Evolutionary conservation across 2,888 invertebrate genomes (phyloP), one percentile per base, ranked within the genome.

Genomic region (Oligia latruncula): DNA sequence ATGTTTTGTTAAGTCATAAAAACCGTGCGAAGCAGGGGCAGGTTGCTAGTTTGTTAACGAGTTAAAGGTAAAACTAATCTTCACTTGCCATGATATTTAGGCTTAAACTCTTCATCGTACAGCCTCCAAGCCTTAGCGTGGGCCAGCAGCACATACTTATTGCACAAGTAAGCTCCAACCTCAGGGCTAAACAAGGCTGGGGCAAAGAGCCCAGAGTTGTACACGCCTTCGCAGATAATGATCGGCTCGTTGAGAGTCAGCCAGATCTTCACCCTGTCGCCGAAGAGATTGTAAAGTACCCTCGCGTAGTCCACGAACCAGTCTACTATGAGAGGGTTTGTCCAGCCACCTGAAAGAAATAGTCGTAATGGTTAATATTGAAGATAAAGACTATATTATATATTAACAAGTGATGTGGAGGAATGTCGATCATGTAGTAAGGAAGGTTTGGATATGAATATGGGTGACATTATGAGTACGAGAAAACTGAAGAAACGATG

Each of bases 231-330:
- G 81, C 97, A 97, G 5, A 96, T 87, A 1, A 94, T 84, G 43
- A 93, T 91, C 0, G 98, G 98, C 89, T 98, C 98, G 91, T 98
- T 98, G 78, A 98, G 97, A 0, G 98, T 98, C 0, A 98, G 96
- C 98, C 98, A 98, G 65, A 95, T 93, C 91, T 97, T 97, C 2
- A 98, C 97, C 35, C 97, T 96, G 88, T 97, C 97, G 0, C 97
- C 98, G 86, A 95, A 98, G 83, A 97, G 94, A 4, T 95, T 94
- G 90, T 96, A 97, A 0, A 97, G 93, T 0, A 98, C 89, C 29
- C 96, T 95, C 0, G 98, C 97, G 90, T 97, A 98, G 87, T 97
- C 97, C n/a, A 93, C 95, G 87, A 97, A 98, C 93, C 97, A 96
- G n/a, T 97, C 96, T 13, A 96, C 95, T 29, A 98, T 97, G 65